phyloP scores from a whole-genome alignment of 2,888 invertebrate genomes.

The Drosophila meridionalis region DNA sequence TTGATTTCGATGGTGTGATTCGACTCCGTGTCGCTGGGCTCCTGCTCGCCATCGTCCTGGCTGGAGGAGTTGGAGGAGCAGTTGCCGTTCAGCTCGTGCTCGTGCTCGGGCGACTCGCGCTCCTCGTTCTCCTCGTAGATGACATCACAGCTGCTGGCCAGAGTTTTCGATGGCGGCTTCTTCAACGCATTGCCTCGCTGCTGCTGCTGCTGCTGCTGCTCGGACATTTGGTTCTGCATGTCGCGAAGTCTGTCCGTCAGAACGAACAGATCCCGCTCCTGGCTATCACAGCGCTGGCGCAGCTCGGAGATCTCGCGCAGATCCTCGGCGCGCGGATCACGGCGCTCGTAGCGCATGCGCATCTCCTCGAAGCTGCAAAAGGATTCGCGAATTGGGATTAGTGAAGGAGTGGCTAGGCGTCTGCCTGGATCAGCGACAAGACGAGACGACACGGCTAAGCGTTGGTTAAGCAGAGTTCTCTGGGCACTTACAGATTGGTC shows the following conservation, averaged over 20 bases:
- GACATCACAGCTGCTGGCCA: slow-evolving; percentile 85
- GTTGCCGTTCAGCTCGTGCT: slow-evolving; percentile 33
- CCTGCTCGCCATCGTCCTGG: slow-evolving; percentile 48
- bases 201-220: slow-evolving; percentile 68
- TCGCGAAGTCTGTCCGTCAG: slow-evolving; percentile 87
- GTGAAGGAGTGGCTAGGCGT: background rate
- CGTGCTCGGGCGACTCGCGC: slow-evolving; percentile 77
- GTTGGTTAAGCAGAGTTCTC: slow-evolving; percentile 2
- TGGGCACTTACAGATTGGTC: slow-evolving; percentile 86
- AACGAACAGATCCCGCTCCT: slow-evolving; percentile 87
- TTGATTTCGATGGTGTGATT: slow-evolving; percentile 69
- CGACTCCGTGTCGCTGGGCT: slow-evolving; percentile 68
- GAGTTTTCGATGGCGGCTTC: slow-evolving; percentile 83
- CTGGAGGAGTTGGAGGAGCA: slow-evolving; percentile 24
- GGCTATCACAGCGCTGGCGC: slow-evolving; percentile 86
- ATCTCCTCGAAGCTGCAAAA: slow-evolving; percentile 87
- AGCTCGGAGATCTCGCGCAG: slow-evolving; percentile 86
- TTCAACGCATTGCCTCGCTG: slow-evolving; percentile 65
- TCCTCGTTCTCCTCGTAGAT: slow-evolving; percentile 85
- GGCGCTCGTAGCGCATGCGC: slow-evolving; percentile 86
- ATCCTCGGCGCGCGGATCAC: slow-evolving; percentile 87
- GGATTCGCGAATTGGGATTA: background rate
- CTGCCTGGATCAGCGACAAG: slow-evolving; percentile 7
- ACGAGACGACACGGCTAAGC: slow-evolving; percentile 67
- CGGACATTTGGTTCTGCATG: slow-evolving; percentile 86